A percentile compares a stretch with the other conserved stretches of the same genome.
Evolutionary conservation across 2,797 vertebrate genomes (phyloP).

Genomic region (Sylvia borin): DNA sequence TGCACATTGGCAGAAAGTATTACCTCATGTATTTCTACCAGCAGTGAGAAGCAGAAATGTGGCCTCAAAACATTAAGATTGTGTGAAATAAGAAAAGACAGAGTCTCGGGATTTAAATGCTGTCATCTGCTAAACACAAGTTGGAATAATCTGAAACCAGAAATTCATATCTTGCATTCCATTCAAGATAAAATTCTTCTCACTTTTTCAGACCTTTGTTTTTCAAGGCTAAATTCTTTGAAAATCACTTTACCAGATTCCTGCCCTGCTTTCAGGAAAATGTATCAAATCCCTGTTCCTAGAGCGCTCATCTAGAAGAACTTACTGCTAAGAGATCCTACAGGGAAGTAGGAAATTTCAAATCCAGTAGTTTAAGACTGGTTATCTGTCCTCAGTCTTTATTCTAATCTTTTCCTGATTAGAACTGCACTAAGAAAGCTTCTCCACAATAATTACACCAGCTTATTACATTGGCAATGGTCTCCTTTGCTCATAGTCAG

Average conservation of each 20-base stretch:
- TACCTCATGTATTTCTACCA: neutral
- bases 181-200: conserved; percentile 18
- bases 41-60: neutral
- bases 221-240: conserved; percentile 10
- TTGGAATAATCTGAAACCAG: conserved; percentile 3
- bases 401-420: neutral
- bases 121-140: neutral
- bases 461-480: rapidly evolving
- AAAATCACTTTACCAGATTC: conserved; percentile 33
- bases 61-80: neutral
- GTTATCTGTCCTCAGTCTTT: neutral
- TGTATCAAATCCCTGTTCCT: neutral
- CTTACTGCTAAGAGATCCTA: neutral
- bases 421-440: neutral
- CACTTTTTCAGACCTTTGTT: conserved; percentile 17
- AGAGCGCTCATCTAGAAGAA: neutral
- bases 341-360: neutral
- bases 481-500: neutral
- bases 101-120: neutral
- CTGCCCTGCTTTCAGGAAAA: conserved; percentile 44
- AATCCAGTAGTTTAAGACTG: neutral
- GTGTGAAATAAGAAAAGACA: neutral
- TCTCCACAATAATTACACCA: neutral
- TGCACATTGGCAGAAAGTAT: neutral
- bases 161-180: conserved; percentile 12